Evolutionary conservation across 2,888 invertebrate species (phyloP).

Genomic region (Clitarchus hookeri): DNA sequence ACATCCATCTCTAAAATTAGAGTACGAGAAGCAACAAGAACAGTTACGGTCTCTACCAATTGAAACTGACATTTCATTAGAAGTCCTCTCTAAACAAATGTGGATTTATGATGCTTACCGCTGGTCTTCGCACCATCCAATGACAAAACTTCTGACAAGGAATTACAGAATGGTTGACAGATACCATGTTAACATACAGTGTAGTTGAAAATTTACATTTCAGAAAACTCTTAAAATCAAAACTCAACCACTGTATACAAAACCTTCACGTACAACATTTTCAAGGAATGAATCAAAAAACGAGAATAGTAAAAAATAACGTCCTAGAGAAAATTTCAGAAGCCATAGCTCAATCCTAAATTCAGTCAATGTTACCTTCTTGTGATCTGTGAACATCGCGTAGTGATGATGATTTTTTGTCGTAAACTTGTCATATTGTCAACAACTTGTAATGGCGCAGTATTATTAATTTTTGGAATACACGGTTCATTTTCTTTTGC

Average conservation of each 20-base stretch:
- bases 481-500: too few species aligned
- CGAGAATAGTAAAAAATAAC: neutral
- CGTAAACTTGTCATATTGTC: neutral
- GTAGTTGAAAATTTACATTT: neutral
- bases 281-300: neutral
- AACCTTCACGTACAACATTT: neutral
- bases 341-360: neutral
- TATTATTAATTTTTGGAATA: too few species aligned
- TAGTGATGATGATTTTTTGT: neutral
- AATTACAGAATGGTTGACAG: neutral
- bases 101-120: neutral
- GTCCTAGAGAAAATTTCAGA: neutral
- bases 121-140: neutral
- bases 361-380: neutral
- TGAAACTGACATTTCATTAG: neutral
- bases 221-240: neutral
- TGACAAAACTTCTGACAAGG: neutral
- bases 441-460: too few species aligned
- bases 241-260: neutral
- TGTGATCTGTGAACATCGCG: neutral
- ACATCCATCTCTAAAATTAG: neutral
- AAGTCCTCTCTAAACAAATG: neutral
- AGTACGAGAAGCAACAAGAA: neutral
- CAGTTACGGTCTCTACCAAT: too few species aligned
- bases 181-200: neutral